Evolutionary conservation across 2,797 vertebrate genomes (phyloP).

Genomic region (Enteromius anoplus): DNA sequence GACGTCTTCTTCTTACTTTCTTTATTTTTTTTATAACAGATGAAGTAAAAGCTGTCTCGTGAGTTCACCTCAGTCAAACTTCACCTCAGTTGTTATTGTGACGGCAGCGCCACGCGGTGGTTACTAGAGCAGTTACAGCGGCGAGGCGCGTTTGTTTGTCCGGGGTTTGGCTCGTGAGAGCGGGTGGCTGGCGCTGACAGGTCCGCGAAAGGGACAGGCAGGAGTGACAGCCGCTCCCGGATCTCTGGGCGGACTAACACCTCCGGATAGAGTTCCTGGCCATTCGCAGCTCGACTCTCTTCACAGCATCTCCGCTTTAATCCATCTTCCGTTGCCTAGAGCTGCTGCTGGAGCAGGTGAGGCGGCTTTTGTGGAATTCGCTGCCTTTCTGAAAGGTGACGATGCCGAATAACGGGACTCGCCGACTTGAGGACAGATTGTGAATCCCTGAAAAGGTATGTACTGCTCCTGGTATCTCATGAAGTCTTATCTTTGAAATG

Average conservation of each 20-base stretch:
- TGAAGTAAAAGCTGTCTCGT: neutral
- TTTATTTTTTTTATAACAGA: neutral
- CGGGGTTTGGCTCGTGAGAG: slow-evolving; percentile 36
- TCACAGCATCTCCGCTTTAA: neutral
- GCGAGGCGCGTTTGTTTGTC: slow-evolving; percentile 13
- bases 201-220: slow-evolving; percentile 28
- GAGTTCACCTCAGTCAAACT: neutral
- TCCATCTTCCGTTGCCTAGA: slow-evolving; percentile 2
- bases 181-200: slow-evolving; percentile 29
- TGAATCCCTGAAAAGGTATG: slow-evolving; percentile 12
- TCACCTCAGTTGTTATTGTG: neutral
- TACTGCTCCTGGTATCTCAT: neutral
- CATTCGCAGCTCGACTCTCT: neutral
- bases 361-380: slow-evolving; percentile 41
- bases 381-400: slow-evolving; percentile 27
- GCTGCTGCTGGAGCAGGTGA: slow-evolving; percentile 31
- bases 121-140: neutral
- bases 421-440: neutral
- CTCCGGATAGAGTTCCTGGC: slow-evolving; percentile 4
- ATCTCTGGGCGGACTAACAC: slow-evolving; percentile 22
- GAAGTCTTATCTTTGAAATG: neutral
- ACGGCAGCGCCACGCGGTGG: slow-evolving; percentile 26
- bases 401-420: slow-evolving; percentile 11
- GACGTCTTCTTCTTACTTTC: neutral
- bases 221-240: slow-evolving; percentile 30